Base-by-base conservation (phyloP, 2,113 vertebrate species). In the Tor tambroides region DNA sequence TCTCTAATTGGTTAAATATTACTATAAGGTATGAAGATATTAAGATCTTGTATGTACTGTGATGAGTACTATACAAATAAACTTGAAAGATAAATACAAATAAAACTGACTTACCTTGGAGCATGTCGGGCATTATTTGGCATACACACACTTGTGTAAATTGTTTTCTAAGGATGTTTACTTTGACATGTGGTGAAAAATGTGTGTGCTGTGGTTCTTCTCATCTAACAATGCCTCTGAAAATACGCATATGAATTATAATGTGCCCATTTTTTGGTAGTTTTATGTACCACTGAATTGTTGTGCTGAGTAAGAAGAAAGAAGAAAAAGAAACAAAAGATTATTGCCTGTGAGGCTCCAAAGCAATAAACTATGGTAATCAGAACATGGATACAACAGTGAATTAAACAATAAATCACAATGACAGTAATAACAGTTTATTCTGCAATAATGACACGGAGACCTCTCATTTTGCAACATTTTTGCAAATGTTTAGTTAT, bases 401-500 rank as follows among this genome's bases (percentile, higher is more conserved):
- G 21, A n/a, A 74, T 74, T 14, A 75, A 43, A 75, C 38, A 75
- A 75, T 43, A 75, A 41, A 75, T n/a, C 38, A 74, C 4, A 74
- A 43, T 41, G 21, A 43, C 38, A 74, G 21, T 41, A 74, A 74
- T 74, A n/a, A 74, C 21, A 43, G 38, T 26, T 75, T 43, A 75
- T 75, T 43, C 38, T n/a, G 35, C 71, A 41, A 71, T 10, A 21
- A 74, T 14, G 23, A 5, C 71, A 74, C 71, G 6, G 35, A 74
- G 11, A 74, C 71, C 21, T 38, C 17, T n/a, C 10, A 41, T 49
- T 69, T 74, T 41, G 8, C 26, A n/a, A 10, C 19, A 38, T 74
- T 41, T 9, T 74, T 43, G 35, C 19, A 74, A 74, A 74, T 74
- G 35, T 41, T 74, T n/a, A 74, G 71, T 74, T 49, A 49, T 74